Evolutionary conservation across 2,113 vertebrate species (phyloP), one percentile per base, ranked within the genome.

Genomic region (Cynopterus brachyotis): DNA sequence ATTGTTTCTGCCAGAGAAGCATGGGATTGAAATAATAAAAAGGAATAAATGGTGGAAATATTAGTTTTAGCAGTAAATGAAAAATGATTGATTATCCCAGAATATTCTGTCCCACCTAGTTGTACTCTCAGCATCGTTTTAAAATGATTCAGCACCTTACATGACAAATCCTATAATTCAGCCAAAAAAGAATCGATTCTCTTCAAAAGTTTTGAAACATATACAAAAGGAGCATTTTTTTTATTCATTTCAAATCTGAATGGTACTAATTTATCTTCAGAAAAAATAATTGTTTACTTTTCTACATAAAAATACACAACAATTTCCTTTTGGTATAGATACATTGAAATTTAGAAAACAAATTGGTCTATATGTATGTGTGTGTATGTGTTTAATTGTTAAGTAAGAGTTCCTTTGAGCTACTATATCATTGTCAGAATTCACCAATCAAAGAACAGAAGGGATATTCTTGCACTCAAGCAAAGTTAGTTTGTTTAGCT

Each of bases 161-260:
- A 67, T 7, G 42, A 40, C 47, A 35, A 67, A 69, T 80, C 9
- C 47, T 50, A 28, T 42, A 42, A 64, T 37, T 47, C 11, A 91
- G 69, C 4, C 59, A 75, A 76, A 64, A 84, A n/a, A 45, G 22
- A 94, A 78, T 47, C 26, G 7, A 90, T 62, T 96, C 1, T 81
- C 15, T 69, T 66, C 32, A 82, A 15, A 95, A 13, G 2, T 45
- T 81, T 86, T n/a, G 16, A 84, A 95, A 91, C 24, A 55, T 79
- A n/a, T 12, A 15, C 35, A 42, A 89, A 89, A 64, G 6, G 19
- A 78, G 11, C 1, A 53, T 50, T 40, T 96, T 96, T 96, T 69
- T 12, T 28, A 75, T 55, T 96, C 64, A 86, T 84, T 89, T 95
- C 35, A 91, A 91, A 80, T 82, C 19, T 86, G 42, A 96, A 80